phyloP scores from a whole-genome alignment of 2,797 vertebrate genomes.

The Coregonus sp. region DNA sequence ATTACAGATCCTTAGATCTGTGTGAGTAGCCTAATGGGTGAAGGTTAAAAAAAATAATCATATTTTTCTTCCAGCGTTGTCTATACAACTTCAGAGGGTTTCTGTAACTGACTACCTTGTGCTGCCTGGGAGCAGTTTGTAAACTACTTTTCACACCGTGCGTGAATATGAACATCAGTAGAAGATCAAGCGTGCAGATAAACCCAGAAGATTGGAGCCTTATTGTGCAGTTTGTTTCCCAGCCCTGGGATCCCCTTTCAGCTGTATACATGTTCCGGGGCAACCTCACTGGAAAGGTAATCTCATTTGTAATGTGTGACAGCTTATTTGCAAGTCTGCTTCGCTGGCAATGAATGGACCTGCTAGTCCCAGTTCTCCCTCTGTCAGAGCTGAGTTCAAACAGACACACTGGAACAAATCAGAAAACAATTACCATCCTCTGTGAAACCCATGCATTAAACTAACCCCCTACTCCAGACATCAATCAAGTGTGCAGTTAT shows the following conservation, averaged over 20 bases:
- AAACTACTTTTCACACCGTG: conserved; percentile 62
- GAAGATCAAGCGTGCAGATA: conserved; percentile 76
- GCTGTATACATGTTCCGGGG: conserved; percentile 67
- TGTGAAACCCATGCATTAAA: conserved; percentile 46
- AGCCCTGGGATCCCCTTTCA: conserved; percentile 61
- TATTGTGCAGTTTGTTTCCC: conserved; percentile 57
- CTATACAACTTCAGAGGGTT: conserved; percentile 51
- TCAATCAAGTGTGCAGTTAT: conserved; percentile 79
- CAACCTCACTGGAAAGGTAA: conserved; percentile 77
- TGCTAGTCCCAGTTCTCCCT: conserved; percentile 67
- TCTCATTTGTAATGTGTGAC: conserved; percentile 85
- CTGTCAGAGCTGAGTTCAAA: conserved; percentile 74
- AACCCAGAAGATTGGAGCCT: conserved; percentile 67
- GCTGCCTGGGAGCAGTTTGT: conserved; percentile 74
- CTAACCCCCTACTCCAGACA: conserved; percentile 54
- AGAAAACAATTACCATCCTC: conserved; percentile 72
- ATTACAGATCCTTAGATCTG: neutral
- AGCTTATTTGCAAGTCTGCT: conserved; percentile 79
- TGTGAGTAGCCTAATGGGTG: no score
- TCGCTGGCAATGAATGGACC: conserved; percentile 73
- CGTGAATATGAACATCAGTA: conserved; percentile 70
- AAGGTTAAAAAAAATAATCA: neutral
- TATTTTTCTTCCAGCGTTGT: conserved; percentile 34
- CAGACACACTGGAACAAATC: conserved; percentile 75
- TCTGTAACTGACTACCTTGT: conserved; percentile 74